Conservation (phyloP, 2,888 invertebrate species). For the Harmothoe impar region DNA sequence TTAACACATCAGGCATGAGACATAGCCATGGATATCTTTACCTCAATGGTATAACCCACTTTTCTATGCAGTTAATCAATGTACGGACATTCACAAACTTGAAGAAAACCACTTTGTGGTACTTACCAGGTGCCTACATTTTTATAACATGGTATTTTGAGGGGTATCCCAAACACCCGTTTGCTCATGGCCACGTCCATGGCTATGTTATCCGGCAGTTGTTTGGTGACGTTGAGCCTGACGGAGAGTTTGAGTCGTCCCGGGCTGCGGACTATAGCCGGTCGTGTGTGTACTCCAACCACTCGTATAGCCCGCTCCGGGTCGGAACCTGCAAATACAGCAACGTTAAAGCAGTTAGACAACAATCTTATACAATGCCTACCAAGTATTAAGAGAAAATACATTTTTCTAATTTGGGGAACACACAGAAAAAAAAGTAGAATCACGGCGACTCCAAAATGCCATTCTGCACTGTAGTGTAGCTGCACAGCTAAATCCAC, state of each 20-base stretch:
- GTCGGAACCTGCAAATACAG: conserved; percentile 72
- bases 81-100: no score
- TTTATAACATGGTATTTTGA: conserved; percentile 78
- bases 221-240: conserved; percentile 76
- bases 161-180: conserved; percentile 78
- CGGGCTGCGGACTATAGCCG: conserved; percentile 78
- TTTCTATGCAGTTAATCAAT: no score
- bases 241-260: conserved; percentile 78
- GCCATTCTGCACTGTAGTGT: no score
- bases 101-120: no score
- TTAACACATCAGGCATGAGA: no score
- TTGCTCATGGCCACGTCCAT: conserved; percentile 78
- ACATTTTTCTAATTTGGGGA: no score
- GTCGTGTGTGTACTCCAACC: conserved; percentile 74
- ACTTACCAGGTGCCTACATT: conserved; percentile 80
- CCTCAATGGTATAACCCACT: no score
- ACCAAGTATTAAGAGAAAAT: no score
- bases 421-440: no score
- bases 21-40: no score
- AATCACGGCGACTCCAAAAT: no score
- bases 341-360: neutral
- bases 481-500: no score
- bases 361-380: neutral
- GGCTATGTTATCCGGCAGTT: conserved; percentile 76
- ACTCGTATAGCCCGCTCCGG: conserved; percentile 75